These are phyloP conservation scores for Perdita meconis DNA, from an alignment of 2,888 invertebrate species.

Conservation along the genomic window DNA sequence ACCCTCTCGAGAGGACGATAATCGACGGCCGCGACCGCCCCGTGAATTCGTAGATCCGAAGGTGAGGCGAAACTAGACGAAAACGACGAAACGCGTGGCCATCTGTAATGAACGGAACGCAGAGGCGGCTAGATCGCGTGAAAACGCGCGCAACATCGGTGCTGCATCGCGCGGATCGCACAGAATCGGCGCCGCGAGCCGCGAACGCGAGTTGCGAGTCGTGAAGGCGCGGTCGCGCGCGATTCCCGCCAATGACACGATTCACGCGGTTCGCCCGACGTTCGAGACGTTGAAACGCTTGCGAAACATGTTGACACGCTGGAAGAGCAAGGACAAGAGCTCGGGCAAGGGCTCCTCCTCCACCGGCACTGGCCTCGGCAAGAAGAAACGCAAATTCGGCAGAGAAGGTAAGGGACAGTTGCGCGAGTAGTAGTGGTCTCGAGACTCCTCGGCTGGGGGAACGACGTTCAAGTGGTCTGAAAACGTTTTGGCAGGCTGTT, in stretches of 20 bases:
- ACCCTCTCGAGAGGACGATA: not conserved
- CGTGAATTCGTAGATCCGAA: too few relatives aligned
- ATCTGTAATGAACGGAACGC: slow-evolving; percentile 59
- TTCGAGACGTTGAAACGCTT: slow-evolving; percentile 68
- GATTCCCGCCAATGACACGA: slow-evolving; percentile 17
- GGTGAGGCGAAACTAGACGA: not conserved
- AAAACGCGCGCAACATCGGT: slow-evolving; percentile 33
- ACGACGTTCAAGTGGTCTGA: too few relatives aligned
- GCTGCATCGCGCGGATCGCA: slow-evolving; percentile 41
- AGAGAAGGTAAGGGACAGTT: slow-evolving; percentile 87
- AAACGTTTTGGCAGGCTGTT: too few relatives aligned
- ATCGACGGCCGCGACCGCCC: not conserved
- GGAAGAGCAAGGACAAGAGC: slow-evolving; percentile 93
- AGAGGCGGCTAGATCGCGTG: slow-evolving; percentile 39
- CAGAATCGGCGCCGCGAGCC: slow-evolving; percentile 27
- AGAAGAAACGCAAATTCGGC: slow-evolving; percentile 93
- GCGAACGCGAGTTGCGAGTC: slow-evolving; percentile 24
- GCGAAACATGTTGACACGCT: slow-evolving; percentile 90
- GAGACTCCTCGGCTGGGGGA: too few relatives aligned
- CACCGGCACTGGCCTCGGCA: slow-evolving; percentile 85
- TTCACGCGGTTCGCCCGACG: slow-evolving; percentile 35
- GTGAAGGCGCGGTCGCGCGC: slow-evolving; percentile 36
- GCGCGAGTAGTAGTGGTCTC: too few relatives aligned
- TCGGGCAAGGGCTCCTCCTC: slow-evolving; percentile 87
- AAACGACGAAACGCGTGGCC: slow-evolving; percentile 12